Conservation (phyloP, 2,113 vertebrate species). For the Oryzias celebensis region DNA sequence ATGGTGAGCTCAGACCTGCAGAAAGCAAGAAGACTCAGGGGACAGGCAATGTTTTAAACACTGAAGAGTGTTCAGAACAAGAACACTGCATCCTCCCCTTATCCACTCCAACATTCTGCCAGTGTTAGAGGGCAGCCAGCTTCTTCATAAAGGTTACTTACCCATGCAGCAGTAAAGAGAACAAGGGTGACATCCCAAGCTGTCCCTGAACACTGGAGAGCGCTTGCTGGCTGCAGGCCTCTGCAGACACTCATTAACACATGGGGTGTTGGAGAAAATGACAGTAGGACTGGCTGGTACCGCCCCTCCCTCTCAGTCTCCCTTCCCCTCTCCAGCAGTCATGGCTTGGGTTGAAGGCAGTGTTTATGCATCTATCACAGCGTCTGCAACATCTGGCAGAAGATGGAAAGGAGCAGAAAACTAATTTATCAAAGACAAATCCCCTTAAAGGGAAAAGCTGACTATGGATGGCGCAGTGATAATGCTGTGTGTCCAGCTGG, state of each 20-base stretch:
- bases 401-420: conserved; percentile 88
- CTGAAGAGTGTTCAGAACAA: conserved; percentile 52
- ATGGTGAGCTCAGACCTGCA: conserved; percentile 56
- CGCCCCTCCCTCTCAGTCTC: conserved; percentile 54
- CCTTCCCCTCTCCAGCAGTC: conserved; percentile 55
- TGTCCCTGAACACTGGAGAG: conserved; percentile 31
- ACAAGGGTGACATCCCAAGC: conserved; percentile 5
- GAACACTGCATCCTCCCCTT: conserved; percentile 5
- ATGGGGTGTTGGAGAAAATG: conserved; percentile 66
- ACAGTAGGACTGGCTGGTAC: conserved; percentile 53
- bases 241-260: conserved; percentile 2
- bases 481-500: not conserved
- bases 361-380: conserved; percentile 59
- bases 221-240: conserved; percentile 24
- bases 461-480: not conserved
- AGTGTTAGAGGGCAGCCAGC: conserved; percentile 3
- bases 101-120: conserved; percentile 1
- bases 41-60: conserved; percentile 56
- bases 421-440: conserved; percentile 93
- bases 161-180: conserved; percentile 2
- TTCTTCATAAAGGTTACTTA: not conserved
- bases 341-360: conserved; percentile 79
- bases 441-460: conserved; percentile 90
- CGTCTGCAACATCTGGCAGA: conserved; percentile 71
- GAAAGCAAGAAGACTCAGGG: conserved; percentile 26